phyloP scores from a whole-genome alignment of 2,797 vertebrate genomes.

The Carcharodon carcharias region DNA sequence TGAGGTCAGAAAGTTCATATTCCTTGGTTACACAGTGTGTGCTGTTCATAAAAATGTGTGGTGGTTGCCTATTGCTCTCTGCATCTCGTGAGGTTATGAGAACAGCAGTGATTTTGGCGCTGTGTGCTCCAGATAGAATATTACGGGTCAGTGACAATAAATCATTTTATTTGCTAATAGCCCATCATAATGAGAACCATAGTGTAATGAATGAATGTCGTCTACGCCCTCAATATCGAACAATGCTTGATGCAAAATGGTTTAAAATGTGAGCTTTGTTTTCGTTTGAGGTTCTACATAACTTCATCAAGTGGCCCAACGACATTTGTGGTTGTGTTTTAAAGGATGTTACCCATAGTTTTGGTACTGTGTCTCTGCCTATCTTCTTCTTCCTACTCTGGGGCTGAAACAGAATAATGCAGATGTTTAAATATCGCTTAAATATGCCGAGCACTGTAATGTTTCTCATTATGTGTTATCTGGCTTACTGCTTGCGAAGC shows the following conservation, averaged over 20 bases:
- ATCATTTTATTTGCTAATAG: constrained; percentile 31
- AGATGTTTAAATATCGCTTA: background rate
- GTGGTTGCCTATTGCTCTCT: constrained; percentile 51
- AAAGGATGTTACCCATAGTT: background rate
- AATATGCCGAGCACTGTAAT: background rate
- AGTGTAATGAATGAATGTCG: background rate
- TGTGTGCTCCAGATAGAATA: constrained; percentile 44
- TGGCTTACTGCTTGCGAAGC: background rate
- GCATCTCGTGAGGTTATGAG: constrained; percentile 45
- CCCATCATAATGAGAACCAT: constrained; percentile 15
- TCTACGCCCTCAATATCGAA: background rate
- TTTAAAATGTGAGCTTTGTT: constrained; percentile 13
- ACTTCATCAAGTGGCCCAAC: background rate
- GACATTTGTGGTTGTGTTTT: background rate
- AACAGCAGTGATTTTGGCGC: constrained; percentile 42
- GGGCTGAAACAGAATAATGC: background rate
- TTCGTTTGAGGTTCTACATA: background rate
- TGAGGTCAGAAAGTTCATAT: constrained; percentile 56
- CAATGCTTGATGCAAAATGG: background rate
- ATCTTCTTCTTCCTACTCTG: background rate
- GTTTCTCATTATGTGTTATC: background rate
- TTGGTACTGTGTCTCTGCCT: background rate
- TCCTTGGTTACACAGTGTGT: constrained; percentile 54
- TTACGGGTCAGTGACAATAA: constrained; percentile 44
- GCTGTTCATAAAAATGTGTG: constrained; percentile 52